Evolutionary conservation across 1,140 invertebrate species (phyloP).

Genomic region (Platorchestia sp.): DNA sequence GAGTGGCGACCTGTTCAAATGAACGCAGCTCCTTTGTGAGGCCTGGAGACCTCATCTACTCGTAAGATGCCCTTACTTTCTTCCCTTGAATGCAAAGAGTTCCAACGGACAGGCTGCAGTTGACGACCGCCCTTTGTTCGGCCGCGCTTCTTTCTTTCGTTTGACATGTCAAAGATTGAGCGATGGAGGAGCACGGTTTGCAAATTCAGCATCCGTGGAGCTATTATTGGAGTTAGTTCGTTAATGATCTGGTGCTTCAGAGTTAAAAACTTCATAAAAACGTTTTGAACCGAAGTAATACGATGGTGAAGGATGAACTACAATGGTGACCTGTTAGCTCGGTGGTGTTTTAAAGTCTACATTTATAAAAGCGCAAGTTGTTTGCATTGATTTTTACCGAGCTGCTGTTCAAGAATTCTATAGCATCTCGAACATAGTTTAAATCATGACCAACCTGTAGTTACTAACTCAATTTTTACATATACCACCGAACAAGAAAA

Average conservation of each 20-base stretch:
- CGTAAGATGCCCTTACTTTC: neutral
- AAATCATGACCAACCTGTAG: too few relatives aligned
- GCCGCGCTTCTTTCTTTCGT: neutral
- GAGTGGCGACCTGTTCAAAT: neutral
- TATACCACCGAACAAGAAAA: too few relatives aligned
- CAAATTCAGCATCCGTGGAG: neutral
- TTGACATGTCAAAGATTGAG: neutral
- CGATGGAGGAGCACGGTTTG: neutral
- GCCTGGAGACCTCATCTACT: neutral
- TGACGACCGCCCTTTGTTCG: neutral
- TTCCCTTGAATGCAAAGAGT: neutral
- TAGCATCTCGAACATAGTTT: too few relatives aligned
- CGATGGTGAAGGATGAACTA: too few relatives aligned
- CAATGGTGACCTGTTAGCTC: too few relatives aligned
- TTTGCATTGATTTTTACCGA: too few relatives aligned
- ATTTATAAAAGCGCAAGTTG: too few relatives aligned
- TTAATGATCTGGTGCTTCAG: neutral
- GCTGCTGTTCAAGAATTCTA: too few relatives aligned
- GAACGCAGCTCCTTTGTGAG: neutral
- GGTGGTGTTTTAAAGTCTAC: too few relatives aligned
- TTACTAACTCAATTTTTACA: too few relatives aligned
- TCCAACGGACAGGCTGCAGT: neutral
- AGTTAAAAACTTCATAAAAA: too few relatives aligned
- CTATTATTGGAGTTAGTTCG: neutral
- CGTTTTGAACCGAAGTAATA: too few relatives aligned